Base-by-base conservation (phyloP, 1,140 invertebrate genomes). In the Drosophila setifemur region DNA sequence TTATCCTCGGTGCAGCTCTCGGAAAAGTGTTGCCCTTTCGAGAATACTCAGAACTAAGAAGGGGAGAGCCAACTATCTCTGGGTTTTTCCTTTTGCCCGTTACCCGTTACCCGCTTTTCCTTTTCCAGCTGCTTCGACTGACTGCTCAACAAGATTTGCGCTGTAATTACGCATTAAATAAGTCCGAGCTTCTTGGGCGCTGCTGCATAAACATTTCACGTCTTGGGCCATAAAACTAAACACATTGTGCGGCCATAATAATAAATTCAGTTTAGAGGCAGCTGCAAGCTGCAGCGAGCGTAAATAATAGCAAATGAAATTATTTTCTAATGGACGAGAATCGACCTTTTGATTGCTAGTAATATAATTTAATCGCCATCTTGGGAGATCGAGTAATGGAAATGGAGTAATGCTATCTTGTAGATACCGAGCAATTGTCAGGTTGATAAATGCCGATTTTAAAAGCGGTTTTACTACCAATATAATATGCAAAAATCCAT, bases 141-240 rank as follows among this genome's bases (percentile, higher is more conserved):
- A 42, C 43, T 48, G 55, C 73, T 72, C 77, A 73, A 72, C 58
- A 58, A 78, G 74, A 77, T 82, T 82, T 73, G 31, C 48, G 37
- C 57, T 73, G 79, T 83, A 83, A 85, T 83, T 83, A 83, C 74
- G 74, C 79, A 85, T 83, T 85, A 85, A 83, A 85, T 85, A 85
- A 74, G 74, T 85, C 64, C 25, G 33, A 16, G 53, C 16, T 21
- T 25, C 28, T 3, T 23, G 39, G n/a, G 6, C 31, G 6, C 25
- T 49, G n/a, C 26, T 83, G 76, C 54, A 73, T 74, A 61, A 70
- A 54, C 57, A 85, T 69, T 83, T 57, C 70, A 66, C 77, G 50
- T 81, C 71, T 82, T 77, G 57, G 57, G 53, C 63, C 70, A 85
- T 85, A 83, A 83, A 85, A 78, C 78, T 83, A 83, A 78, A 74